These are phyloP conservation scores for Loriculus beryllinus DNA, from an alignment of 2,797 vertebrate genomes.

Conservation along the genomic window DNA sequence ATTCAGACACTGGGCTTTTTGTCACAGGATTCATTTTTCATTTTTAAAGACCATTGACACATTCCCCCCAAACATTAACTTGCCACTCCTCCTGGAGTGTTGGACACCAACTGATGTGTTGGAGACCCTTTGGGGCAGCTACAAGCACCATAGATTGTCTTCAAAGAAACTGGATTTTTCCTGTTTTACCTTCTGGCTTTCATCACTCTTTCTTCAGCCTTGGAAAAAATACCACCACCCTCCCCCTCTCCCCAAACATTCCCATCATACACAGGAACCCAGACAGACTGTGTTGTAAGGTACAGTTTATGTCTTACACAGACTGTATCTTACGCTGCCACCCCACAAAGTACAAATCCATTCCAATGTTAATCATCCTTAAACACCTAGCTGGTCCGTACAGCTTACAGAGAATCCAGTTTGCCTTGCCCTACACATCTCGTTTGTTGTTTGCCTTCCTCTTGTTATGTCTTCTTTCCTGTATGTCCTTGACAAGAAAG, in stretches of 20 bases:
- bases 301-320: neutral
- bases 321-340: neutral
- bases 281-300: neutral
- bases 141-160: neutral
- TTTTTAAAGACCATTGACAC: neutral
- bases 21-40: neutral
- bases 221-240: neutral
- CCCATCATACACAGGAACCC: neutral
- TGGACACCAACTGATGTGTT: neutral
- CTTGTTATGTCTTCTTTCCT: neutral
- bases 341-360: neutral
- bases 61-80: neutral
- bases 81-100: neutral
- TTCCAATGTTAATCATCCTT: neutral
- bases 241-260: accelerated
- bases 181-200: neutral
- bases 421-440: neutral
- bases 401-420: neutral
- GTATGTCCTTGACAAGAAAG: neutral
- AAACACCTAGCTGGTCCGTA: neutral
- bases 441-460: neutral
- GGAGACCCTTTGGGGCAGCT: neutral
- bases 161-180: neutral
- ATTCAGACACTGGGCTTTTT: neutral
- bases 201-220: neutral